Evolutionary conservation across 1,140 invertebrate species (phyloP), one percentile per base, ranked within the genome.

Genomic region (Danaus melanippus): DNA sequence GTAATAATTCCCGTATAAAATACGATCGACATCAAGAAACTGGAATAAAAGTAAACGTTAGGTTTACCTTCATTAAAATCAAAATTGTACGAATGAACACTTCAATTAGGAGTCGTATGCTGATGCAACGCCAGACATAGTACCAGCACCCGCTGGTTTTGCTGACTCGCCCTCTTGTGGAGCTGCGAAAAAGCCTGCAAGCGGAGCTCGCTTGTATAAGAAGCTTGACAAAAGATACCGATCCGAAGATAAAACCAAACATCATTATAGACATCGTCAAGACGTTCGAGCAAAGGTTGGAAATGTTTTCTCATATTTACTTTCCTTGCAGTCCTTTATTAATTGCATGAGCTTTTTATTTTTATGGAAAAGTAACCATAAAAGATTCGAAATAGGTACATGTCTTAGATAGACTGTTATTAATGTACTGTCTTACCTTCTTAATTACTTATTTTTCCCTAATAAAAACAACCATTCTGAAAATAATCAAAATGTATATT

Each of bases 131-230:
- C 90, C 91, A 62, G 93, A 94, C 66, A 95, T 96, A 62, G 94
- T 96, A 7, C 92, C 94, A 67, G 94, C 94, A 2, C 94, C 94
- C 8, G 94, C 93, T 11, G 93, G 94, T 40, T 96, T 96, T 76
- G 94, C 93, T 10, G 94, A 96, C 83, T 95, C 94, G 0, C 94
- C 94, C 0, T 91, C 92, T 53, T 90, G 89, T 56, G 84, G 83
- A 10, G 77, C 84, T 47, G 60, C 75, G 58, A 76, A 76, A 64
- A 82, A 83, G 83, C 80, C 76, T 68, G 60, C 64, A 62, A 66
- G 75, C 77, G 91, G 69, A 66, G 89, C 87, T 2, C 77, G 93
- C 32, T 74, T 94, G 3, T 94, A 94, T 73, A 95, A 95, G 74
- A 95, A 95, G 74, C 89, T 93, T 59, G 93, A 95, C 57, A 94